These are phyloP conservation scores for Drosophila pachea DNA, from an alignment of 1,140 invertebrate species.

Conservation along the genomic window DNA sequence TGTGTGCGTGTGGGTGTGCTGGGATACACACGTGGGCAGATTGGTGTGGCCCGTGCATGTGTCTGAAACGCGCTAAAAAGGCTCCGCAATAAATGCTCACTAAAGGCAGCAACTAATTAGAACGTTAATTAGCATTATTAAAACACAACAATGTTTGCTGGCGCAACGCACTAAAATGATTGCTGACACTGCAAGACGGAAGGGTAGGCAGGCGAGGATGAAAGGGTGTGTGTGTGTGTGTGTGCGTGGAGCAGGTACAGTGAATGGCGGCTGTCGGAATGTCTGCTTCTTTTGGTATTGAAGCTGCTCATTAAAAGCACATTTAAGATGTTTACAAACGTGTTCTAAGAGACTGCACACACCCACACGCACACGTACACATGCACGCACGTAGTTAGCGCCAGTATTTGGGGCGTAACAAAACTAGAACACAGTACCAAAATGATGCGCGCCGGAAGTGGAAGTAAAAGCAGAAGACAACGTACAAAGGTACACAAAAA, in stretches of 20 bases:
- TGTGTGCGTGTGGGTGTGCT: not conserved
- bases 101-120: slow-evolving; percentile 72
- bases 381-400: slow-evolving; percentile 30
- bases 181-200: slow-evolving; percentile 5
- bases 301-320: slow-evolving; percentile 75
- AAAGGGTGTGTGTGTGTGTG: not conserved
- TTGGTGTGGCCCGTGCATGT: slow-evolving; percentile 46
- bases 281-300: slow-evolving; percentile 33
- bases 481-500: slow-evolving; percentile 5
- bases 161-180: slow-evolving; percentile 28
- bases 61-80: slow-evolving; percentile 61
- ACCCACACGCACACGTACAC: slow-evolving; percentile 25
- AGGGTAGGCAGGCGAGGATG: slow-evolving; percentile 5
- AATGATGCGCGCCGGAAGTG: slow-evolving; percentile 60
- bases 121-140: slow-evolving; percentile 75
- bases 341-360: slow-evolving; percentile 64
- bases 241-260: slow-evolving; percentile 19
- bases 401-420: slow-evolving; percentile 40
- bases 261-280: slow-evolving; percentile 35
- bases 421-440: slow-evolving; percentile 53
- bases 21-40: not conserved
- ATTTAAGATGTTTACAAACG: slow-evolving; percentile 78
- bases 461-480: slow-evolving; percentile 35
- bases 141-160: slow-evolving; percentile 56
- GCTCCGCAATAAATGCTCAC: slow-evolving; percentile 43